These are phyloP conservation scores for Corticium candelabrum DNA, from an alignment of 37 sponge, comb jelly and placozoan species.

Conservation along the genomic window DNA sequence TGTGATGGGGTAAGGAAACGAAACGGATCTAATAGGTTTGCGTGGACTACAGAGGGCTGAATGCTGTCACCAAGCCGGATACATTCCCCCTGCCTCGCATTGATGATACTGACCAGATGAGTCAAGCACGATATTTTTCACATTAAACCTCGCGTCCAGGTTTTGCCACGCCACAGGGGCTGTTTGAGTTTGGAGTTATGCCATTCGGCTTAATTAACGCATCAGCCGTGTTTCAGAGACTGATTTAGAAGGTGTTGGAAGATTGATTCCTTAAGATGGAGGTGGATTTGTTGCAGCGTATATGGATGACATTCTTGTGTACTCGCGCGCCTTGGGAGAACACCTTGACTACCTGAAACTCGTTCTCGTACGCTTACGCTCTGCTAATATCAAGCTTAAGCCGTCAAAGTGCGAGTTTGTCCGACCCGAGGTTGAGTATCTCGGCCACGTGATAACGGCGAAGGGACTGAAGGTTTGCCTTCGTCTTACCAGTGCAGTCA, in stretches of 20 bases:
- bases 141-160: no score
- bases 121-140: conserved; percentile 24
- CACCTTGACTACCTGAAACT: conserved; percentile 16
- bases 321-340: conserved; percentile 6
- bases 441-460: conserved; percentile 17
- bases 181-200: conserved; percentile 27
- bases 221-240: conserved; percentile 27
- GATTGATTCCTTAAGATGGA: conserved; percentile 14
- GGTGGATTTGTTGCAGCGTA: conserved; percentile 16
- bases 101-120: conserved; percentile 27
- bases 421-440: neutral
- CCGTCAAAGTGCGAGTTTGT: conserved; percentile 22
- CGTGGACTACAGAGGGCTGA: conserved; percentile 19
- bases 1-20: conserved; percentile 16
- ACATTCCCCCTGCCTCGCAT: conserved; percentile 29
- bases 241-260: conserved; percentile 29
- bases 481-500: neutral
- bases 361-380: conserved; percentile 15
- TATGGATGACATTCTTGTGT: conserved; percentile 33
- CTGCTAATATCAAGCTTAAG: conserved; percentile 21
- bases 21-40: conserved; percentile 17
- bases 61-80: conserved; percentile 12
- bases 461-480: conserved; percentile 7
- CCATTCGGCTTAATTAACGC: conserved; percentile 34
- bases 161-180: conserved; percentile 24